Base-by-base conservation (phyloP, 2,797 vertebrate genomes). In the Sebastes jordani region DNA sequence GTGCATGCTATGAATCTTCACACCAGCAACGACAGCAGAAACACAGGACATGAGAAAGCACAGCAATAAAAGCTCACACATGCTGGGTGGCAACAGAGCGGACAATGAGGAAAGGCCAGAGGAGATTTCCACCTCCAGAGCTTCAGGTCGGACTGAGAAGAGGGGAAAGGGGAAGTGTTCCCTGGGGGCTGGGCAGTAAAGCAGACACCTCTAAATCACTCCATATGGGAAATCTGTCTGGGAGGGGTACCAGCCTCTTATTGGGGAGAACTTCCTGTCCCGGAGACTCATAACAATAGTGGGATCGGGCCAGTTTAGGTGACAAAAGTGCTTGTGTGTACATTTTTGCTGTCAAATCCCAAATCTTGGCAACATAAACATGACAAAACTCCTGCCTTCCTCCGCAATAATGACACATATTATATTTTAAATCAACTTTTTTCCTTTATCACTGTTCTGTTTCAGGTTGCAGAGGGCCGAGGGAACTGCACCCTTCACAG, bases 401-500 rank as follows among this genome's bases (percentile, higher is more conserved):
- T 63, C 30, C 22, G 2, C 22, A 65, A 1, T 1, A 46, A 18
- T 6, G 14, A 42, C 36, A 27, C 4, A 8, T 23, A 34, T 62
- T 22, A 3, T 7, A 42, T 42, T 11, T 36, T 36, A 36, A 23
- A 13, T 22, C 32, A 0, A 34, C 61, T 56, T 56, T 55, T 54
- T 22, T 20, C 18, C 11, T 25, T 11, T 16, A 7, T 14, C 27
- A 1, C n/a, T 56, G 49, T 54, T 25, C 3, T 82, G 59, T 78
- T 94, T 32, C 95, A 99, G 99, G 97, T 99, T 84, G 91, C 94
- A 6, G 97, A 97, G 3, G 95, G 96, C 74, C 96, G 97, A 92
- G 98, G 98, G 68, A 98, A 97, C 91, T 99, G 99, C 88, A 97
- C 96, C 54, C 96, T 95, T 88, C 96, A 96, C 86, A 97, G 86